Evolutionary conservation across 2,113 vertebrate species (phyloP), one percentile per base, ranked within the genome.

Genomic region (sheep (Ovis aries)): DNA sequence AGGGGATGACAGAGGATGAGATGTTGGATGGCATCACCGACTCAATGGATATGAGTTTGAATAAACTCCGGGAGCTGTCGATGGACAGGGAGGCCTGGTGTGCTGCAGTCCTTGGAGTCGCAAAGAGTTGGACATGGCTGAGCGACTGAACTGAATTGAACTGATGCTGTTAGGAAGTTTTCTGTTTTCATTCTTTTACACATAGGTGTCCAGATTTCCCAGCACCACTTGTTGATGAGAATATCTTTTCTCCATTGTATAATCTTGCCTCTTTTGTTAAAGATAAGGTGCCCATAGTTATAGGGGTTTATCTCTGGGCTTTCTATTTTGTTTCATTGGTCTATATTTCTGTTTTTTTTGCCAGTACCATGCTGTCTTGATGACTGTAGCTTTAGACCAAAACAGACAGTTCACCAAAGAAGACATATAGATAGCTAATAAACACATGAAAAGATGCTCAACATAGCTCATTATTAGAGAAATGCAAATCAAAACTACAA

Each of bases 41-140:
- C 10, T 36, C 5, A 0, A 40, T 23, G n/a, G n/a, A 23, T 19
- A 23, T 23, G n/a, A 2, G 67, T 71, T 1, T 71, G 67, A 1
- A 1, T 71, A 2, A 71, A 71, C n/a, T 40, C n/a, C 0, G 0
- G 67, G 67, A 71, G 19, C 6, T 40, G 67, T 40, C 1, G 4
- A 71, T 71, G n/a, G n/a, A 71, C 19, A 71, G 67, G 67, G 67
- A 23, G 10, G n/a, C 19, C n/a, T 36, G 19, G 19, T 40, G 19
- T 40, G n/a, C 67, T 71, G 19, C 19, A 40, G 67, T 40, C 67
- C 67, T 40, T 12, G 19, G n/a, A 12, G n/a, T 40, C 0, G 0
- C 67, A 71, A 71, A 71, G 67, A 71, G n/a, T 12, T 23, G n/a
- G n/a, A 12, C n/a, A 3, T 3, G n/a, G 17, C 67, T 71, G 67